A percentile compares a stretch with the other conserved stretches of the same genome.
These are phyloP conservation scores for Recurvirostra avosetta DNA, from an alignment of 2,113 vertebrate species.

Conservation along the genomic window DNA sequence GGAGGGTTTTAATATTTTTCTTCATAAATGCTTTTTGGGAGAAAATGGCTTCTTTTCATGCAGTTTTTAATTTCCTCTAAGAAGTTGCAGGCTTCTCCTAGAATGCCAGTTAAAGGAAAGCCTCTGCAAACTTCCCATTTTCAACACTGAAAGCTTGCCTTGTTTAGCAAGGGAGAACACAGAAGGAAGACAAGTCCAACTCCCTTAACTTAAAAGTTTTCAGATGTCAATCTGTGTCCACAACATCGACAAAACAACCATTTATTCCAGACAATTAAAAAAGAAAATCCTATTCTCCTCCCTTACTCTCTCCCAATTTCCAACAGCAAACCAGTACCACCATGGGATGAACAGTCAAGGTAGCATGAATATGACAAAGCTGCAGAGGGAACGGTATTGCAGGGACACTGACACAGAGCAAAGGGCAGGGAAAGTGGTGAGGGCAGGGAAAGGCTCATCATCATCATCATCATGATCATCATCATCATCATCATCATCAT, in stretches of 20 bases:
- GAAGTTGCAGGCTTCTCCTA: neutral
- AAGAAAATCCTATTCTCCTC: neutral
- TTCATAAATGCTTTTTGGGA: neutral
- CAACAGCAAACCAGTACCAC: neutral
- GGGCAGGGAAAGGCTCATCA: neutral
- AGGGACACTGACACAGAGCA: neutral
- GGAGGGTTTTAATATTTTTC: neutral
- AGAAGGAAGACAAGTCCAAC: neutral
- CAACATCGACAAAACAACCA: neutral
- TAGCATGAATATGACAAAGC: neutral
- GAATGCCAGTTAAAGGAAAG: neutral
- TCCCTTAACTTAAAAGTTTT: neutral
- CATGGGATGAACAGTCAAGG: neutral
- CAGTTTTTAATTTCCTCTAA: neutral
- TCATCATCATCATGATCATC: neutral
- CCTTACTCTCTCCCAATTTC: neutral
- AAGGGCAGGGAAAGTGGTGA: neutral
- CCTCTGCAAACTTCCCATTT: neutral
- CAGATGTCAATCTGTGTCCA: neutral
- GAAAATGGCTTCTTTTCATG: neutral
- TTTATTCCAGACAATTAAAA: neutral
- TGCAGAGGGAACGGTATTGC: neutral
- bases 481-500: neutral
- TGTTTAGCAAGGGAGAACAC: accelerated
- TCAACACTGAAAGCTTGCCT: neutral